Percentiles rank a stretch among this genome's conserved stretches.
Evolutionary conservation across 2,797 vertebrate species (phyloP).

Genomic region (Acomys russatus): DNA sequence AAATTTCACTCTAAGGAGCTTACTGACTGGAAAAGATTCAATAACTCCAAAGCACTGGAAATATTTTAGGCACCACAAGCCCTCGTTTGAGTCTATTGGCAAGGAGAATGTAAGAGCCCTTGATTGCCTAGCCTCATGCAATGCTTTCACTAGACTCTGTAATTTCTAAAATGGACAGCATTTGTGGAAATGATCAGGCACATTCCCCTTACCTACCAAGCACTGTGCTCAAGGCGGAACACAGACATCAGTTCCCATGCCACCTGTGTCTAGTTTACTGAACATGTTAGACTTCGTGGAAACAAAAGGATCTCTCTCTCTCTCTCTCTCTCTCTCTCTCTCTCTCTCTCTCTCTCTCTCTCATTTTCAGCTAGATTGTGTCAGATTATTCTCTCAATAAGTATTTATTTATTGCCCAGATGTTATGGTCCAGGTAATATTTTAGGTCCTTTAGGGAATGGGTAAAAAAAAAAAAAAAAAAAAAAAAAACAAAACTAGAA

Average conservation of each 20-base stretch:
- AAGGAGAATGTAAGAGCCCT: conserved; percentile 74
- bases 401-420: neutral
- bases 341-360: neutral
- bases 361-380: conserved; percentile 12
- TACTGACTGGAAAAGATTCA: conserved; percentile 73
- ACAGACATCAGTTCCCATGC: conserved; percentile 3
- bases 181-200: conserved; percentile 66
- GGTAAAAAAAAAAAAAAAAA: conserved; percentile 11
- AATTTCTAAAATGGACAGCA: conserved; percentile 77
- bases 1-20: conserved; percentile 73
- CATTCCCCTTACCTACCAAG: neutral
- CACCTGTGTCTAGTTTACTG: conserved; percentile 11
- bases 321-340: neutral
- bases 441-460: neutral
- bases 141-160: conserved; percentile 64
- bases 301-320: neutral
- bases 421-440: neutral
- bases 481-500: conserved; percentile 39
- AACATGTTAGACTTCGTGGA: neutral
- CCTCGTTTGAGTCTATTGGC: conserved; percentile 64
- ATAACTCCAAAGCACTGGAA: conserved; percentile 76
- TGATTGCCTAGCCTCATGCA: conserved; percentile 47
- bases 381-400: conserved; percentile 40
- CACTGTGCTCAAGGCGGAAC: conserved; percentile 41
- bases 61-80: conserved; percentile 75